Evolutionary conservation across 1,140 invertebrate species (phyloP).

Genomic region (Hycleus phaleratus): DNA sequence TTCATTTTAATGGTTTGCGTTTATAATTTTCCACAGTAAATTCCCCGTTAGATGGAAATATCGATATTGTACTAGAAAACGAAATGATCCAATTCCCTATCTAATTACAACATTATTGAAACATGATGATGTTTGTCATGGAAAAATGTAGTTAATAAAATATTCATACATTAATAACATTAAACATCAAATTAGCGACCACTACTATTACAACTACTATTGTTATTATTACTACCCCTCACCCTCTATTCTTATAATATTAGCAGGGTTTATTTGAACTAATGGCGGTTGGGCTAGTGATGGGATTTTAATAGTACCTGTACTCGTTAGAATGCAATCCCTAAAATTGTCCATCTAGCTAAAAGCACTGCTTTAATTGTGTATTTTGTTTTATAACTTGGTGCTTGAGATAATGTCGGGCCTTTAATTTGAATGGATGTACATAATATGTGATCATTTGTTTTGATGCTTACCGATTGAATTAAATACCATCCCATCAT

Average conservation of each 20-base stretch:
- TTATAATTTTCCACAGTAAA: too few species aligned
- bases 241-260: too few species aligned
- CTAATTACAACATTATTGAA: conserved; percentile 9
- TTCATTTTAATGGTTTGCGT: too few species aligned
- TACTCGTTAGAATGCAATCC: conserved; percentile 22
- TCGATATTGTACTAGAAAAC: too few species aligned
- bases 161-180: conserved; percentile 30
- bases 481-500: conserved; percentile 9
- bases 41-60: too few species aligned
- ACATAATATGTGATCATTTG: conserved; percentile 2
- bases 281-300: conserved; percentile 33
- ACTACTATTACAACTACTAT: conserved; percentile 19
- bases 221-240: conserved; percentile 16
- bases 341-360: conserved; percentile 4
- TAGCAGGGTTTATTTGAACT: conserved; percentile 26
- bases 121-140: conserved; percentile 20
- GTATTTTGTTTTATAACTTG: conserved; percentile 11
- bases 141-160: conserved; percentile 17
- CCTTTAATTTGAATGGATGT: conserved; percentile 14
- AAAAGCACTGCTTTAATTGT: conserved; percentile 19
- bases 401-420: conserved; percentile 1
- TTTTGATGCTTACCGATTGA: conserved; percentile 8
- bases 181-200: conserved; percentile 25
- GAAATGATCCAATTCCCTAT: too few species aligned
- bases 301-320: conserved; percentile 37